Base-by-base conservation (phyloP, 2,113 vertebrate genomes). In the Rhinopomastus cyanomelas region DNA sequence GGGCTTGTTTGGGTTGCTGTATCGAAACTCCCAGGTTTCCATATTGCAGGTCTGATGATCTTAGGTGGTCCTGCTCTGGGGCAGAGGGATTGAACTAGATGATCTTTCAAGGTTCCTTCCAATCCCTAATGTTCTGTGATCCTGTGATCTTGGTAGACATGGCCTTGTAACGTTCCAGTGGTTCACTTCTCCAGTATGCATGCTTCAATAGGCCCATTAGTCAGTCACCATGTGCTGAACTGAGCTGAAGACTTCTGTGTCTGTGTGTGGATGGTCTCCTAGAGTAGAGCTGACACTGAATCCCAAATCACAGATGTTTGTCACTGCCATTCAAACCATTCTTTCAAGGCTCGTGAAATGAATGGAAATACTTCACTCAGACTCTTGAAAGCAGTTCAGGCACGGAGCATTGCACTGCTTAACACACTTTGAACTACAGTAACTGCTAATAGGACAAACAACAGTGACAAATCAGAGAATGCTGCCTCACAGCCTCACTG, bases 381-480 rank as follows among this genome's bases (percentile, higher is more conserved):
- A 62, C 9, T 36, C 64, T 32, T 74, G 71, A 74, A 81, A 93
- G 53, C 22, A 30, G 83, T 66, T 61, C n/a, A 30, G 3, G 1
- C 29, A 56, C 37, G 71, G 11, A 36, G 20, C 21, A 51, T 69
- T 90, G 30, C 78, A 69, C 39, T 34, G 56, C 73, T 87, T 53
- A 82, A 30, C 61, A 29, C 73, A 22, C 61, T 66, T 67, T 57
- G 65, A 85, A 82, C 52, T 75, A 81, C 17, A 60, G 46, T 36
- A 74, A 32, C 8, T 32, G 61, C 32, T 86, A 93, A 88, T 88
- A 76, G 67, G 72, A 92, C 83, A 89, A 74, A 91, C 82, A 79
- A 49, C 51, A 84, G 59, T 52, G 85, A 90, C 67, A 94, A 93
- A 90, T 82, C 84, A 85, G 67, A 88, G 71, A 81, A 75, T 51